Evolutionary conservation across 2,797 vertebrate genomes (phyloP).

Genomic region (Oreochromis mossambicus): DNA sequence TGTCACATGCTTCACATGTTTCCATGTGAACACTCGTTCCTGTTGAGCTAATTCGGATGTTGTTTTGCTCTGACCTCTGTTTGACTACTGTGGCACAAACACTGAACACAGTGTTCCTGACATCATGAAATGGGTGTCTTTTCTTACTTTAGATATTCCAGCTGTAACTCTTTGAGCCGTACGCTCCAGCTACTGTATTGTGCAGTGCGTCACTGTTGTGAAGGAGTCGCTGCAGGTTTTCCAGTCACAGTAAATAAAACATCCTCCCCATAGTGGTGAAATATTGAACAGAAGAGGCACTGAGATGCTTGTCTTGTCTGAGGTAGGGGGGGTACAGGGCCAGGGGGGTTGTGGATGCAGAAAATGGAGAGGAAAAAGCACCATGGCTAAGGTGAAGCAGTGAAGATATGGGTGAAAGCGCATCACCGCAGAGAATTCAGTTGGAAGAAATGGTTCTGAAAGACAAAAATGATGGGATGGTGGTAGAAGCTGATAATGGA

Average conservation of each 20-base stretch:
- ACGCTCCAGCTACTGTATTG: conserved; percentile 30
- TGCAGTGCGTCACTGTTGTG: conserved; percentile 23
- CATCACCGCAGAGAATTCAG: conserved; percentile 34
- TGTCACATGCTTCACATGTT: not conserved
- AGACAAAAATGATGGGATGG: conserved; percentile 41
- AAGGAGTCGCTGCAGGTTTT: conserved; percentile 50
- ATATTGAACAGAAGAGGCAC: conserved; percentile 63
- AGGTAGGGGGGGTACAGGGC: conserved; percentile 10
- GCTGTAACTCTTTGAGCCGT: conserved; percentile 39
- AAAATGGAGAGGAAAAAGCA: conserved; percentile 47
- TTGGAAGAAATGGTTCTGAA: conserved; percentile 46
- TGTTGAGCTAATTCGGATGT: conserved; percentile 16
- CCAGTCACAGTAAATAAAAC: conserved; percentile 61
- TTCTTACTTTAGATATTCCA: conserved; percentile 15
- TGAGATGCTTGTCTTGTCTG: conserved; percentile 56
- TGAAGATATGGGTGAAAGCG: conserved; percentile 37
- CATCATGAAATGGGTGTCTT: conserved; percentile 3
- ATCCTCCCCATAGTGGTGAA: conserved; percentile 56
- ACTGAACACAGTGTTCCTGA: not conserved
- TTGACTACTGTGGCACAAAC: not conserved
- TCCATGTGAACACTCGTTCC: not conserved
- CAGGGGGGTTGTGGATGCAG: conserved; percentile 28
- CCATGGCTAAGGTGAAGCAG: conserved; percentile 25
- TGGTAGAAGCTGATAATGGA: conserved; percentile 57
- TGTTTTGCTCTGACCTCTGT: conserved; percentile 21